Evolutionary conservation across 1,140 invertebrate genomes (phyloP), one percentile per base, ranked within the genome.

Genomic region (Drosophila fuyamai): DNA sequence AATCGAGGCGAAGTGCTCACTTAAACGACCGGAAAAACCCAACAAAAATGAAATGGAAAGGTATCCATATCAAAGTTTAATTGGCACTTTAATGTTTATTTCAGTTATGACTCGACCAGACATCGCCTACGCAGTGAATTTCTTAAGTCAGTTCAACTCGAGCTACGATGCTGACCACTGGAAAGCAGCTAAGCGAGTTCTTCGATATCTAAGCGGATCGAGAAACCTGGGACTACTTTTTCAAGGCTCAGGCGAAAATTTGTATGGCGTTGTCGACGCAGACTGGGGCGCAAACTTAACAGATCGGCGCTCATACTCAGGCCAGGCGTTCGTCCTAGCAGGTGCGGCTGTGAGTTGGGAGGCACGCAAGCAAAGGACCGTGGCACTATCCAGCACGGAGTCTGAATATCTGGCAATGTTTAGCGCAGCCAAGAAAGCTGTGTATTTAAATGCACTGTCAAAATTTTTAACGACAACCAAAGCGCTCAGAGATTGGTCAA

Each of bases 11-110:
- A 56, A 35, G 1, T 27, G 10, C 51, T 23, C 13, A 18, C 14
- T 62, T 9, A 29, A 27, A 8, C 27, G 41, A 29, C 44, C 32
- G 44, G 16, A 13, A 6, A 4, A 47, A 16, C 43, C 57, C 2
- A 50, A 67, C 10, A 43, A 60, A 35, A 5, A 53, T 2, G 40
- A 44, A 2, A 76, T 59, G 60, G 12, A 13, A 29, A 51, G 46
- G 18, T 59, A 57, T 51, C 60, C 53, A 7, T 68, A 63, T 50
- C 54, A 75, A 61, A 66, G 43, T 35, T 32, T 77, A 59, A 68
- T 70, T 57, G 54, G 63, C 10, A 43, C 46, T 57, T 71, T 73
- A 43, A 72, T 76, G 56, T 79, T 65, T 54, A 44, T 79, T 55
- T 13, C 74, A 51, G 62, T 63, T n/a, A 62, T 38, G 3, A 79